A percentile compares a stretch with the other conserved stretches of the same genome.
phyloP scores from a whole-genome alignment of 2,113 vertebrate genomes.

The Peromyscus maniculatus region DNA sequence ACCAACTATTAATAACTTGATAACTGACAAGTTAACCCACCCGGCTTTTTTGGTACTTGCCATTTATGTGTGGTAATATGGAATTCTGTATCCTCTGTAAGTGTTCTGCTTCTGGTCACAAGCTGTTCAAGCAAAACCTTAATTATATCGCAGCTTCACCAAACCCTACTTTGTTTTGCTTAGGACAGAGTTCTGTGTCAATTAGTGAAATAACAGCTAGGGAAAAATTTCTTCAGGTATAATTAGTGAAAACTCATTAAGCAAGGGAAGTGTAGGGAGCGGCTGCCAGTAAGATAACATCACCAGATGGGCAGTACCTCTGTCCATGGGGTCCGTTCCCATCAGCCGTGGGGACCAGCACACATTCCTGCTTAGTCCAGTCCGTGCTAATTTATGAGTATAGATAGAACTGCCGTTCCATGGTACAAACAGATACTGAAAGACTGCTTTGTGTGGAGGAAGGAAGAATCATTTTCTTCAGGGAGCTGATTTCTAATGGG shows the following conservation, averaged over 20 bases:
- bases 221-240: conserved; percentile 16
- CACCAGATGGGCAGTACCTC: neutral
- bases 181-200: conserved; percentile 37
- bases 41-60: neutral
- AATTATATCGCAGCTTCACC: conserved; percentile 28
- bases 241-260: conserved; percentile 47
- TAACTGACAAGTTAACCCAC: neutral
- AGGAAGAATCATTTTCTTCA: neutral
- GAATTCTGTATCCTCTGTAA: neutral
- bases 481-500: neutral
- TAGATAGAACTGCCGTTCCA: neutral
- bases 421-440: neutral
- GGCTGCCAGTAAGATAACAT: neutral
- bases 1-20: neutral
- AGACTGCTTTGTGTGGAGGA: neutral
- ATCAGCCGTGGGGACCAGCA: neutral
- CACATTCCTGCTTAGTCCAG: neutral
- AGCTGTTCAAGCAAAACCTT: conserved; percentile 41
- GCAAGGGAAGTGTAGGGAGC: neutral
- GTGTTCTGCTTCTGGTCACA: neutral
- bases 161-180: conserved; percentile 48
- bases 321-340: neutral
- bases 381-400: neutral
- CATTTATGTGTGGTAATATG: neutral
- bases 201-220: conserved; percentile 55